phyloP scores from a whole-genome alignment of 2,888 invertebrate species.

The Phengaris alcon region DNA sequence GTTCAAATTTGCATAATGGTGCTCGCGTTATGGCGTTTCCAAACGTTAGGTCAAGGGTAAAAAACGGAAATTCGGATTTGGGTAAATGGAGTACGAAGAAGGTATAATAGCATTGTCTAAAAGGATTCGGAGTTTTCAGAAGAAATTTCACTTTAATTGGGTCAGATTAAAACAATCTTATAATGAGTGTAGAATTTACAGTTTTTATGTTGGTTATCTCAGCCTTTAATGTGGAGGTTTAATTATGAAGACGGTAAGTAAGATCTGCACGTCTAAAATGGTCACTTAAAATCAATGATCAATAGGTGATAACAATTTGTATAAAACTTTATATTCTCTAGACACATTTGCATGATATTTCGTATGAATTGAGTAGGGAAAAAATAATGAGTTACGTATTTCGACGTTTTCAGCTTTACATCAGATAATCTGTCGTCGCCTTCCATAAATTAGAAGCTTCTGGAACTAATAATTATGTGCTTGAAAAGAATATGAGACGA shows the following conservation, averaged over 20 bases:
- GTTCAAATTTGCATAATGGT: slow-evolving; percentile 41
- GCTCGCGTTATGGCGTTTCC: slow-evolving; percentile 30
- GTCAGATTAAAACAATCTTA: slow-evolving; percentile 5
- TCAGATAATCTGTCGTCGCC: background rate
- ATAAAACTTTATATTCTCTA: too few relatives aligned
- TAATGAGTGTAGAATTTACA: slow-evolving; percentile 1
- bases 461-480: background rate
- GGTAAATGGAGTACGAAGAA: slow-evolving; percentile 26
- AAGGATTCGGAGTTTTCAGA: slow-evolving; percentile 14
- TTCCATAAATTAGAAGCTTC: background rate
- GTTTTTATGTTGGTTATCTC: background rate
- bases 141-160: background rate
- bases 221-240: background rate
- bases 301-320: too few relatives aligned
- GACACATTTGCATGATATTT: too few relatives aligned
- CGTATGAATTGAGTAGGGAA: too few relatives aligned
- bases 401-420: background rate
- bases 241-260: background rate
- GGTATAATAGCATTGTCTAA: slow-evolving; percentile 24
- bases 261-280: background rate
- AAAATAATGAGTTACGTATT: too few relatives aligned
- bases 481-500: background rate
- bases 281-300: too few relatives aligned
- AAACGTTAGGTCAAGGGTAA: slow-evolving; percentile 73
- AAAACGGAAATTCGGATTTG: slow-evolving; percentile 52